phyloP scores from a whole-genome alignment of 2,113 vertebrate species.

The Pampusana beccarii region DNA sequence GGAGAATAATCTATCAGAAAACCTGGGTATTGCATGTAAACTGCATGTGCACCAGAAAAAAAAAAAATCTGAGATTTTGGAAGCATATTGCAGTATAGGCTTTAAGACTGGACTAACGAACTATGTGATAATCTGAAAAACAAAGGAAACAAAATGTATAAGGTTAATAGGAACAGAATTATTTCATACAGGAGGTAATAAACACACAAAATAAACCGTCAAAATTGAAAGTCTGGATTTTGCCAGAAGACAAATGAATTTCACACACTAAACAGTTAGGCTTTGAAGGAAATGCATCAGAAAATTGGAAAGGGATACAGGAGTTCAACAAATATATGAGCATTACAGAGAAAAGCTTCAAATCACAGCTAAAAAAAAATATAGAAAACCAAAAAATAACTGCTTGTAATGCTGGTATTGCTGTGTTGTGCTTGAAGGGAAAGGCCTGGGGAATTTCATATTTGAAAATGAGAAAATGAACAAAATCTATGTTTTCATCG shows the following conservation, averaged over 20 bases:
- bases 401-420: background rate
- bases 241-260: constrained; percentile 5
- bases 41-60: accelerated
- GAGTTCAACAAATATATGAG: background rate
- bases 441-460: background rate
- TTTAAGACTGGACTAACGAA: background rate
- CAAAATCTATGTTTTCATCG: constrained; percentile 14
- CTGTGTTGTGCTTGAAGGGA: background rate
- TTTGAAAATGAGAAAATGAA: constrained; percentile 18
- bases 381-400: background rate
- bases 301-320: background rate
- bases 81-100: background rate
- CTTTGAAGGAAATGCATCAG: constrained; percentile 2
- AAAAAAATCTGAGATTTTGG: background rate
- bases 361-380: background rate
- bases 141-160: background rate
- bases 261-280: background rate
- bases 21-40: background rate
- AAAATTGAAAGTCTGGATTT: background rate
- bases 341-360: background rate
- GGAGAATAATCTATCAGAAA: background rate
- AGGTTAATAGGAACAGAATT: background rate
- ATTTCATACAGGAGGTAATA: background rate
- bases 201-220: background rate
- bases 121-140: background rate